Base-by-base conservation (phyloP, 2,888 invertebrate genomes). In the Endotricha flammealis region DNA sequence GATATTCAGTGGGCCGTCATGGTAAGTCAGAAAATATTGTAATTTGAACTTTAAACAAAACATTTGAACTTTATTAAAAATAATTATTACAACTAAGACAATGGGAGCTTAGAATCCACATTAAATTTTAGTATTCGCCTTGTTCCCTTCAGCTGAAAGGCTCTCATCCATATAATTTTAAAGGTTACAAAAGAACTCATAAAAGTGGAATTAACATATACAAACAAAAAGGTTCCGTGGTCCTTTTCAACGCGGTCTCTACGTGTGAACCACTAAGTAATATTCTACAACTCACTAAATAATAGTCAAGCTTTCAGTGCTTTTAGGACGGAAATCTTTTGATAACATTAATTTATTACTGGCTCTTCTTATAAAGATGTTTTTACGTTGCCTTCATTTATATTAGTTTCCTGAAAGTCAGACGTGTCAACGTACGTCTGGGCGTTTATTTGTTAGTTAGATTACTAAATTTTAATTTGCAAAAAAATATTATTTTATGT, bases 1-100 rank as follows among this genome's bases (percentile, higher is more conserved):
- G 47, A 42, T 45, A 41, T 20, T 20, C 34, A 38, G 28, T 39
- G 20, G 38, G 39, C 38, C 43, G 42, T 29, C 40, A 59, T 59
- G 58, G 20, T 20, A 20, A 20, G 20, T 20, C 40, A 41, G 30
- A 44, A 25, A 38, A 39, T 31, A 34, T 42, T 47, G 33, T 42
- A 53, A 39, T 39, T n/a, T n/a, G n/a, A n/a, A n/a, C n/a, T n/a
- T n/a, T n/a, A n/a, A n/a, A n/a, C n/a, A n/a, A n/a, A n/a, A n/a
- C n/a, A n/a, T n/a, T n/a, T n/a, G n/a, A n/a, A n/a, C n/a, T n/a
- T n/a, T n/a, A n/a, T n/a, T n/a, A n/a, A n/a, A n/a, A n/a, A 4
- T 16, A 16, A 16, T 16, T 16, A 4, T 16, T 4, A 6, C 6
- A 6, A 16, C 4, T 16, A 6, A 20, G 20, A 20, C 20, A 20